A percentile compares a stretch with the other conserved stretches of the same genome.
phyloP scores from a whole-genome alignment of 2,888 invertebrate genomes.

The Cosmia trapezina region DNA sequence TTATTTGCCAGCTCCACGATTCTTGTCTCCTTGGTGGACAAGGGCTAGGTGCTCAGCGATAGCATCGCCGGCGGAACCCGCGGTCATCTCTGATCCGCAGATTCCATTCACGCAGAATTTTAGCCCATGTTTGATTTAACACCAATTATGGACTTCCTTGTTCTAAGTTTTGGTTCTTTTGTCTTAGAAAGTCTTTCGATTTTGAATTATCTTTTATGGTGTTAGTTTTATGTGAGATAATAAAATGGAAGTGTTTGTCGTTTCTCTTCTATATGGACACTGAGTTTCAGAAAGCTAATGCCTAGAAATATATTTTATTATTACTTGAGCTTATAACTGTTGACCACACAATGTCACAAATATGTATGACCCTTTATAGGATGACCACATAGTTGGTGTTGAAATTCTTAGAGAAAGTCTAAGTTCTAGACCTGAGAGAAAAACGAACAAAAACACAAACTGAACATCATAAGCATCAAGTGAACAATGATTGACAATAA shows the following conservation, averaged over 20 bases:
- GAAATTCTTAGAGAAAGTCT: neutral
- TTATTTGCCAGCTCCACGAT: slow-evolving; percentile 57
- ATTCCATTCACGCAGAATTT: slow-evolving; percentile 89
- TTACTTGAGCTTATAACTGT: slow-evolving; percentile 2
- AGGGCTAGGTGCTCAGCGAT: slow-evolving; percentile 87
- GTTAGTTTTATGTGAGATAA: slow-evolving; percentile 37
- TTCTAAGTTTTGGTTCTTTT: slow-evolving; percentile 72
- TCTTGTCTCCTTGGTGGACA: slow-evolving; percentile 46
- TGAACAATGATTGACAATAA: slow-evolving; percentile 67
- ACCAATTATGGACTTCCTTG: slow-evolving; percentile 90
- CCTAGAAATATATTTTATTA: slow-evolving; percentile 14
- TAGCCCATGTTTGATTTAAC: slow-evolving; percentile 89
- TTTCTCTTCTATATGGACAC: slow-evolving; percentile 15
- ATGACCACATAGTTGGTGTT: slow-evolving; percentile 3
- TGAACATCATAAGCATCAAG: slow-evolving; percentile 41
- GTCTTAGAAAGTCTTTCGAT: slow-evolving; percentile 58
- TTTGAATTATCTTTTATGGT: slow-evolving; percentile 50
- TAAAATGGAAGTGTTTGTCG: slow-evolving; percentile 34
- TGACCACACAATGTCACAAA: slow-evolving; percentile 13
- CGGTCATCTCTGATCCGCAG: slow-evolving; percentile 89
- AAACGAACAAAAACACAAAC: neutral
- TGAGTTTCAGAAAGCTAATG: slow-evolving; percentile 16
- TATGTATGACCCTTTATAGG: slow-evolving; percentile 1
- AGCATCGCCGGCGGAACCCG: slow-evolving; percentile 85
- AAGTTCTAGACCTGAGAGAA: neutral